Evolutionary conservation across 2,113 vertebrate species (phyloP).

Genomic region (Platichthys stellatus): DNA sequence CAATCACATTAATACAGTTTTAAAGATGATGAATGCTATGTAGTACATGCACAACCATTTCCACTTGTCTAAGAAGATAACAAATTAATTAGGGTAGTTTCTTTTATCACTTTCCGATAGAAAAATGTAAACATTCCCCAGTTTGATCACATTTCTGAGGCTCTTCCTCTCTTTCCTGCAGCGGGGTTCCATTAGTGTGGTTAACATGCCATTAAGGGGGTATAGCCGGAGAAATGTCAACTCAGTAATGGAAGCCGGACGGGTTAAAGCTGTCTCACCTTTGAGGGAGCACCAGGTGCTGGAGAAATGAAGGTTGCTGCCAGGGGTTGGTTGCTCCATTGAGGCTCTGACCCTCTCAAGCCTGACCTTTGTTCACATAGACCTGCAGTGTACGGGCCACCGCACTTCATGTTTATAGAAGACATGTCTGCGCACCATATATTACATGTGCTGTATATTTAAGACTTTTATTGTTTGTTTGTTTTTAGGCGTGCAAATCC

Average conservation of each 20-base stretch:
- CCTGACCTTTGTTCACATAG: constrained; percentile 28
- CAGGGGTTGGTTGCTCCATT: background rate
- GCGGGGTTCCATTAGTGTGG: constrained; percentile 76
- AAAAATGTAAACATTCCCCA: constrained; percentile 1
- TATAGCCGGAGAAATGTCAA: constrained; percentile 49
- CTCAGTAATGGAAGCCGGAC: constrained; percentile 62
- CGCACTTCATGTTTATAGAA: background rate
- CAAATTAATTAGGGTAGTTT: background rate
- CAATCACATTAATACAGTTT: background rate
- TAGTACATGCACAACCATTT: background rate
- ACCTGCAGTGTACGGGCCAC: background rate
- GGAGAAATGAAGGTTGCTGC: constrained; percentile 21
- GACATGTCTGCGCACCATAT: constrained; percentile 2
- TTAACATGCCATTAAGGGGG: constrained; percentile 75
- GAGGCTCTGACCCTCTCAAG: constrained; percentile 30
- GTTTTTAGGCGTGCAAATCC: background rate
- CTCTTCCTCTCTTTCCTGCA: constrained; percentile 57
- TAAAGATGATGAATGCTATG: background rate
- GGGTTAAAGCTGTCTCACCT: constrained; percentile 39
- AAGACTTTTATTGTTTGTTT: background rate
- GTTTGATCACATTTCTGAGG: constrained; percentile 47
- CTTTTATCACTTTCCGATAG: background rate
- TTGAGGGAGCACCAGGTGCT: constrained; percentile 34
- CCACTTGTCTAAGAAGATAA: background rate
- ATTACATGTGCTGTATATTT: background rate